Evolutionary conservation across 2,797 vertebrate species (phyloP).

Genomic region (Pagetopsis macropterus): DNA sequence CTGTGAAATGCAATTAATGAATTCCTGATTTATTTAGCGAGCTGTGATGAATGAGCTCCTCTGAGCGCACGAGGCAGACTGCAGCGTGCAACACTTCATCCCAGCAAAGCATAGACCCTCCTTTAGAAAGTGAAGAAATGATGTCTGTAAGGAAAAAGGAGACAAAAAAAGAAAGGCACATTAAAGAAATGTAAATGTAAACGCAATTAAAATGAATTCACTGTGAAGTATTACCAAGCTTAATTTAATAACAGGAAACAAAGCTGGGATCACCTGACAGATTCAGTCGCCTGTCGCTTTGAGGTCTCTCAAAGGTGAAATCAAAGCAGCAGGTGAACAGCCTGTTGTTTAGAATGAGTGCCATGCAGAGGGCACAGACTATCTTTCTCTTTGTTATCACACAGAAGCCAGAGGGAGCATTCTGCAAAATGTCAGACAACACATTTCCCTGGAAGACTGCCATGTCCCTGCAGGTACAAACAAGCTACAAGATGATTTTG

Average conservation of each 20-base stretch:
- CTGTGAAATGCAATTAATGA: constrained; percentile 75
- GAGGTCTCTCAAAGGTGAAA: constrained; percentile 20
- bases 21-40: constrained; percentile 73
- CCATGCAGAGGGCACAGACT: constrained; percentile 32
- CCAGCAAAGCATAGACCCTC: neutral
- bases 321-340: constrained; percentile 33
- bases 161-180: constrained; percentile 10
- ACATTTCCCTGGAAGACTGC: constrained; percentile 47
- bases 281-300: constrained; percentile 17
- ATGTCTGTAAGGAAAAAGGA: constrained; percentile 11
- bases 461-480: constrained; percentile 50
- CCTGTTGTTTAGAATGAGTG: constrained; percentile 44
- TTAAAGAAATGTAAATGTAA: constrained; percentile 48
- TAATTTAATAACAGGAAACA: constrained; percentile 34
- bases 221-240: neutral
- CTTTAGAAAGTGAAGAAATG: constrained; percentile 12
- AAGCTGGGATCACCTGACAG: constrained; percentile 24
- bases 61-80: constrained; percentile 27
- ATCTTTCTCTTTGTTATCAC: constrained; percentile 31
- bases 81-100: constrained; percentile 3
- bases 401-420: constrained; percentile 38
- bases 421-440: constrained; percentile 55
- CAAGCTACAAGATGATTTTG: constrained; percentile 26
- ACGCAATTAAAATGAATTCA: constrained; percentile 23
- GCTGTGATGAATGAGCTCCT: constrained; percentile 57